Conservation (phyloP, 2,797 vertebrate species). For the Prunella strophiata region DNA sequence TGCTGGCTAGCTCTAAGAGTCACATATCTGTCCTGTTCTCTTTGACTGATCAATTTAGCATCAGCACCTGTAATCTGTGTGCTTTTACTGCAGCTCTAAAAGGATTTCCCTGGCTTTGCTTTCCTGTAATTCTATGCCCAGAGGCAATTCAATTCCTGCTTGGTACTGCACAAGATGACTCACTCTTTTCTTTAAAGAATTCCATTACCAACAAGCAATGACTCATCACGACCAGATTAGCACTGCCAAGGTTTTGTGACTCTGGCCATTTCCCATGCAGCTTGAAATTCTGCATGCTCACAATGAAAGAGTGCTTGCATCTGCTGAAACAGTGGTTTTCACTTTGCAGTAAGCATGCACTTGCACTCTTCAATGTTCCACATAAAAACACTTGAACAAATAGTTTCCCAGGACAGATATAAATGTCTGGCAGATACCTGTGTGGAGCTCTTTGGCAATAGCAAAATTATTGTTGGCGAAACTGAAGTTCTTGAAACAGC, state of each 20-base stretch:
- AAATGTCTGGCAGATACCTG: neutral
- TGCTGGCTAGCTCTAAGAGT: neutral
- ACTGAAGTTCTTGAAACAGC: neutral
- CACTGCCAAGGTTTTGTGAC: neutral
- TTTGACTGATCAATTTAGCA: neutral
- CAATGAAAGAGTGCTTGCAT: neutral
- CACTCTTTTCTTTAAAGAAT: slow-evolving; percentile 20
- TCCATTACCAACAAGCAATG: neutral
- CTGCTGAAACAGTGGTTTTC: neutral
- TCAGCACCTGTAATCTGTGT: neutral
- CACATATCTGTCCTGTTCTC: neutral
- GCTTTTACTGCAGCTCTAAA: slow-evolving; percentile 6
- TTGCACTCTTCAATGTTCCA: neutral
- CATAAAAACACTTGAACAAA: neutral
- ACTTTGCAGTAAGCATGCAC: neutral
- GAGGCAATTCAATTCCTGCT: neutral
- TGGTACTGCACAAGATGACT: neutral
- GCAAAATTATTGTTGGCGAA: neutral
- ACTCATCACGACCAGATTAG: neutral
- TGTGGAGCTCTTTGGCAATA: neutral
- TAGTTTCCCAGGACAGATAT: neutral
- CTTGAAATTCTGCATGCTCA: neutral
- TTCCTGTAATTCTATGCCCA: slow-evolving; percentile 10
- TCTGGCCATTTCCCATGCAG: neutral
- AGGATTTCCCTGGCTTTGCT: slow-evolving; percentile 37